Base-by-base conservation (phyloP, 2,888 invertebrate species). In the Parelbella ahira region DNA sequence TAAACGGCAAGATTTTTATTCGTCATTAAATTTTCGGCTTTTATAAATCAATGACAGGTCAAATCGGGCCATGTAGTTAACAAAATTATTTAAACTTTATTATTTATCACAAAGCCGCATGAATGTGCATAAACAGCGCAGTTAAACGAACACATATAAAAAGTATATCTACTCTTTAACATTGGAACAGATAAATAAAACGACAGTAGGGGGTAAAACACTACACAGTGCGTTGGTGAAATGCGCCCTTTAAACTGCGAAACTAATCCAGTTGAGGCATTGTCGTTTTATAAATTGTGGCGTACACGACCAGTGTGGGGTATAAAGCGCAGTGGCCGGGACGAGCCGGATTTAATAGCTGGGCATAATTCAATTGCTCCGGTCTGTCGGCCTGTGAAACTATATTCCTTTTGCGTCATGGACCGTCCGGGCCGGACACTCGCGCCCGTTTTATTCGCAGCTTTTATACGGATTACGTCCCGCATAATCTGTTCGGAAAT, bases 341-440 rank as follows among this genome's bases (percentile, higher is more conserved):
- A 47, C 49, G 48, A 49, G 49, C 45, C 56, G 69, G 61, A 68
- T 70, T 74, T 76, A 79, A 80, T 79, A 76, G 72, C 71, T 67
- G 71, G 58, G 62, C 56, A 75, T 81, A 78, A 82, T 80, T 75
- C 75, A 78, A 82, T 82, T 75, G 80, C 77, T 74, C 72, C 70
- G 57, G 68, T 54, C 61, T 68, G 71, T 43, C 69, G 75, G 69
- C 65, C 69, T 69, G 70, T 67, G 73, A 72, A 76, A 77, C 73
- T 72, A 66, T 69, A 63, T 71, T 72, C 71, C 66, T 73, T 72
- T 68, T 62, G 64, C 58, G 44, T 49, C 50, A 53, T 56, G 55
- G 50, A 61, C 60, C 60, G 25, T 54, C 53, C 54, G 46, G 46
- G 37, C 42, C 48, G 51, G 37, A 38, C 29, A 37, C 36, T 18